phyloP scores from a whole-genome alignment of 2,113 vertebrate species.

The Bolborhynchus lineola region DNA sequence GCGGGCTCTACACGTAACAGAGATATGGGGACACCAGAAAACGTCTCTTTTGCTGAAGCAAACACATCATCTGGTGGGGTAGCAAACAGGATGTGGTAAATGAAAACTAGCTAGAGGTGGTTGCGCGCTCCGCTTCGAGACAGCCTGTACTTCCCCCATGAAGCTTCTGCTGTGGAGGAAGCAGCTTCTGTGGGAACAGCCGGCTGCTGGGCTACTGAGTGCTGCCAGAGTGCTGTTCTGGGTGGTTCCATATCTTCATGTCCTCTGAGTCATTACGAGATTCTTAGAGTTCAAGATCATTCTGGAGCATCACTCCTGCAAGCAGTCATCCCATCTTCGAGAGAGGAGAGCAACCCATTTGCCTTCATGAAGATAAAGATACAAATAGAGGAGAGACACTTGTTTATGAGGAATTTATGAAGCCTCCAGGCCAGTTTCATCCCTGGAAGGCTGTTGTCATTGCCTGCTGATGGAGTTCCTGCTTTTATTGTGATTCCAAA shows the following conservation, averaged over 20 bases:
- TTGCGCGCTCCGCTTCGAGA: background rate
- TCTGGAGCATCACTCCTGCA: background rate
- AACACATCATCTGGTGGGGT: background rate
- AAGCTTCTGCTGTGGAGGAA: constrained; percentile 50
- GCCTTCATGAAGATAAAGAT: background rate
- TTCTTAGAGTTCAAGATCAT: constrained; percentile 11
- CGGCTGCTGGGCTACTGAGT: background rate
- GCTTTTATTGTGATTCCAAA: background rate
- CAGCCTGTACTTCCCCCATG: constrained; percentile 52
- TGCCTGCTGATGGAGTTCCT: background rate
- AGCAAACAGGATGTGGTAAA: constrained; percentile 66
- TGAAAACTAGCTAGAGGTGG: constrained; percentile 39
- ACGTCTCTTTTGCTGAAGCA: background rate
- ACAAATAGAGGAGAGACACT: background rate
- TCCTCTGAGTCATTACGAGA: constrained; percentile 15
- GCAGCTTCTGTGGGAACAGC: constrained; percentile 32
- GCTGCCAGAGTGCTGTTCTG: background rate
- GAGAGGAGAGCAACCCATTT: background rate
- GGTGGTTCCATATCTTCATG: background rate
- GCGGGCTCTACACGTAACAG: rapidly evolving
- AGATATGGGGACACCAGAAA: background rate
- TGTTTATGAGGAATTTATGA: background rate
- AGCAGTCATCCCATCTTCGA: background rate
- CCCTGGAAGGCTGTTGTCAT: background rate
- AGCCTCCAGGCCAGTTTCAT: background rate